Evolutionary conservation across 2,797 vertebrate genomes (phyloP).

Genomic region (Leptodactylus fallax): DNA sequence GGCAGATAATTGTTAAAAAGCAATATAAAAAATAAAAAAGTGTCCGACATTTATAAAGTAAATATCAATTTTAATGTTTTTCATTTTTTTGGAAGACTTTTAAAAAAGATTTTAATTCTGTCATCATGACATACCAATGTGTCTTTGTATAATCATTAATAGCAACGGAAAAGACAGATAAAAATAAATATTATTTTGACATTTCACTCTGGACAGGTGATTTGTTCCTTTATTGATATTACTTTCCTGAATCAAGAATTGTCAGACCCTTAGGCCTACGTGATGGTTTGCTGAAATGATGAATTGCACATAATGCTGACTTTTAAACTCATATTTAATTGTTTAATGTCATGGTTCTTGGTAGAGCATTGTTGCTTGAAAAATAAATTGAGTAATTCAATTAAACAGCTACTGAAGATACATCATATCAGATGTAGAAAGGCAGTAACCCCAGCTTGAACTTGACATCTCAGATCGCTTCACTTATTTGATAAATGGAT

Average conservation of each 20-base stretch:
- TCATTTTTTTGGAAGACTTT: not conserved
- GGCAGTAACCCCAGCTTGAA: slow-evolving; percentile 98
- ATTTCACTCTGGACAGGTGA: slow-evolving; percentile 51
- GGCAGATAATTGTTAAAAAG: not conserved
- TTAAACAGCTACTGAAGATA: slow-evolving; percentile 98
- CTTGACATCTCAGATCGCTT: slow-evolving; percentile 89
- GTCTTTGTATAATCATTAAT: slow-evolving; percentile 54
- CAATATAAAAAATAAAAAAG: not conserved
- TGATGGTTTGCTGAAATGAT: slow-evolving; percentile 78
- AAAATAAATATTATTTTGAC: slow-evolving; percentile 27
- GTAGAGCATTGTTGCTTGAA: slow-evolving; percentile 98
- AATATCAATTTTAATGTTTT: not conserved
- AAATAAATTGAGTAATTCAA: slow-evolving; percentile 99
- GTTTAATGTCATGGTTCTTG: slow-evolving; percentile 94
- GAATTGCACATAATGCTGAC: slow-evolving; percentile 89
- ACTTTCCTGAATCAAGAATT: slow-evolving; percentile 65
- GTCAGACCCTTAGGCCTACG: slow-evolving; percentile 67
- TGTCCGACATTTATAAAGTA: not conserved
- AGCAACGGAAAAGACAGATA: not conserved
- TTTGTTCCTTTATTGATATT: slow-evolving; percentile 62
- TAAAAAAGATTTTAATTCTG: not conserved
- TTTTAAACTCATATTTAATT: slow-evolving; percentile 98
- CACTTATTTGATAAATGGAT: slow-evolving; percentile 97
- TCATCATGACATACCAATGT: not conserved
- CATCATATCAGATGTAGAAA: slow-evolving; percentile 98